phyloP scores from a whole-genome alignment of 1,140 invertebrate species.

The Drosophila trapezifrons region DNA sequence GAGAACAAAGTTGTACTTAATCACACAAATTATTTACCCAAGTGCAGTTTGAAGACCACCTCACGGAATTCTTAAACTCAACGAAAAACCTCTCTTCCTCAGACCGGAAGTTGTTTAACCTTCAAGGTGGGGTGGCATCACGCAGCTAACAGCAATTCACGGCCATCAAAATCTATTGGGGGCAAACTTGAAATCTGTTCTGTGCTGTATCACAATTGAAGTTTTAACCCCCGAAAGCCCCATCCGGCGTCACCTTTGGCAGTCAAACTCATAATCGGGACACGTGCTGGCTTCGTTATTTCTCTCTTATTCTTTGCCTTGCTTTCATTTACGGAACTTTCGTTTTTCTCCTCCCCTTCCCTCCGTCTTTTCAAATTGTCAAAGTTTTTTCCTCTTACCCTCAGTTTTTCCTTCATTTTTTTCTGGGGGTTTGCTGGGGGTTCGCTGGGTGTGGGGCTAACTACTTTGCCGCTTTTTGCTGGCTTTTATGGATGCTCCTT shows the following conservation, averaged over 20 bases:
- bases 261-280: slow-evolving; percentile 68
- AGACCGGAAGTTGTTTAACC: slow-evolving; percentile 13
- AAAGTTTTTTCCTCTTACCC: slow-evolving; percentile 62
- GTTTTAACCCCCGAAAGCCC: slow-evolving; percentile 17
- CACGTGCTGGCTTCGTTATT: slow-evolving; percentile 77
- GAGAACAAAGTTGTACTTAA: neutral
- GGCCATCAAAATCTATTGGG: slow-evolving; percentile 50
- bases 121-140: slow-evolving; percentile 11
- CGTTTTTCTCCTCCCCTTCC: neutral
- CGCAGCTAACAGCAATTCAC: slow-evolving; percentile 29
- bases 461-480: slow-evolving; percentile 65
- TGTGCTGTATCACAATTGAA: slow-evolving; percentile 32
- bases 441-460: slow-evolving; percentile 31
- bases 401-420: neutral
- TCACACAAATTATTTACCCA: neutral
- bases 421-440: neutral
- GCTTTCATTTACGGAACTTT: slow-evolving; percentile 52
- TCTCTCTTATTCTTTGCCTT: slow-evolving; percentile 50
- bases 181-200: slow-evolving; percentile 46
- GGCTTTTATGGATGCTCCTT: slow-evolving; percentile 76
- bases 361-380: slow-evolving; percentile 63
- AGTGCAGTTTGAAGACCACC: neutral
- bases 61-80: neutral
- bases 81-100: neutral
- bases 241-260: slow-evolving; percentile 40